Conservation (phyloP, 2,797 vertebrate species). For the Acrossocheilus fasciatus region DNA sequence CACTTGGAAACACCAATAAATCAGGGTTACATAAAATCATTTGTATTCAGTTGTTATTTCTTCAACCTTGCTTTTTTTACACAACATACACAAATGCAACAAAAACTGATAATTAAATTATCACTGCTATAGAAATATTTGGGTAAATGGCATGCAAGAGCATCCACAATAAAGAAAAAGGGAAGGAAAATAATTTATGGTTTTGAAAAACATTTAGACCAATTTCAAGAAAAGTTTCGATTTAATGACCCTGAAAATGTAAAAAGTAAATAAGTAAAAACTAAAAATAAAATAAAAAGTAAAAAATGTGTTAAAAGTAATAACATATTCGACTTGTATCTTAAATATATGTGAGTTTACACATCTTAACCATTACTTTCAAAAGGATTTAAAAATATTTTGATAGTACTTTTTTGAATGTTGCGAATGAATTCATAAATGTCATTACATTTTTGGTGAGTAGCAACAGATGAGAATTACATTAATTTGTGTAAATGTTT, state of each 20-base stretch:
- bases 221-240: not conserved
- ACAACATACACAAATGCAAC: not conserved
- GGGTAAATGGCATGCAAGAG: not conserved
- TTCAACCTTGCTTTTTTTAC: constrained; percentile 19
- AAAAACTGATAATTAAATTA: not conserved
- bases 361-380: not conserved
- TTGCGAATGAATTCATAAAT: not conserved
- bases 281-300: too few species aligned
- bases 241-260: not conserved
- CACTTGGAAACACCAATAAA: constrained; percentile 75
- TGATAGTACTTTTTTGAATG: not conserved
- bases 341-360: not conserved
- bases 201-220: not conserved
- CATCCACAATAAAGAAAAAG: not conserved
- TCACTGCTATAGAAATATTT: not conserved
- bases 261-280: not conserved
- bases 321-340: not conserved
- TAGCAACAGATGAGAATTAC: not conserved
- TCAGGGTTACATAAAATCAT: constrained; percentile 62
- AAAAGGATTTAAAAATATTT: not conserved
- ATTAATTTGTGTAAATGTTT: too few species aligned
- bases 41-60: constrained; percentile 17
- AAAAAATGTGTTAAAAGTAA: not conserved
- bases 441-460: not conserved
- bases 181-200: not conserved